These are phyloP conservation scores for Diglossa cyanea DNA, from an alignment of 2,797 vertebrate genomes.

Conservation along the genomic window DNA sequence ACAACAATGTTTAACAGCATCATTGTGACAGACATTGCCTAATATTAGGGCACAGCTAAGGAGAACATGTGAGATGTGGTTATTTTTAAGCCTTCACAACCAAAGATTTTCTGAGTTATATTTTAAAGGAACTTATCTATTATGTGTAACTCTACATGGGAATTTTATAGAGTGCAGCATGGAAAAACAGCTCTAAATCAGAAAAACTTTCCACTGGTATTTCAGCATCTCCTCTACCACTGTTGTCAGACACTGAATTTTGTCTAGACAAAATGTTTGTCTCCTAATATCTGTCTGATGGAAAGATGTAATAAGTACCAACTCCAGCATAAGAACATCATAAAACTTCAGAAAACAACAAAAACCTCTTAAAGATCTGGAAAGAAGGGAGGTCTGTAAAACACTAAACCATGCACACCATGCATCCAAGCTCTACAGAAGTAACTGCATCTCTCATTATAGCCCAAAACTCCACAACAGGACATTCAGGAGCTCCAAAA, in stretches of 20 bases:
- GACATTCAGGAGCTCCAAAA: not conserved
- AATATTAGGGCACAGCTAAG: not conserved
- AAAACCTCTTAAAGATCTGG: not conserved
- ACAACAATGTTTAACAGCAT: not conserved
- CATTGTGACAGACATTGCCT: not conserved
- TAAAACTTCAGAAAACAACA: not conserved
- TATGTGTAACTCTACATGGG: not conserved
- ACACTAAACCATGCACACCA: not conserved
- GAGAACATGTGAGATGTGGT: not conserved
- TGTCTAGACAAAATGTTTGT: not conserved
- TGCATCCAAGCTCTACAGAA: accelerated
- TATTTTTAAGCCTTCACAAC: not conserved
- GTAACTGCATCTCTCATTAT: not conserved
- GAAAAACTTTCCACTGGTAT: not conserved
- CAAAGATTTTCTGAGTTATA: not conserved
- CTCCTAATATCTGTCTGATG: not conserved
- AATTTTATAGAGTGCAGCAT: not conserved
- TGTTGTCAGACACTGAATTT: not conserved
- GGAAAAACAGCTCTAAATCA: not conserved
- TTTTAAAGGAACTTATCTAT: not conserved
- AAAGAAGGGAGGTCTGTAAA: not conserved
- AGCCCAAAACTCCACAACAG: not conserved
- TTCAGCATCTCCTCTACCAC: not conserved
- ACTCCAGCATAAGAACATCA: not conserved
- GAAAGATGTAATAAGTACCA: not conserved